Percentiles rank a stretch among this genome's conserved stretches.
Evolutionary conservation across 2,888 invertebrate species (phyloP).

Genomic region (Spialia ferax): DNA sequence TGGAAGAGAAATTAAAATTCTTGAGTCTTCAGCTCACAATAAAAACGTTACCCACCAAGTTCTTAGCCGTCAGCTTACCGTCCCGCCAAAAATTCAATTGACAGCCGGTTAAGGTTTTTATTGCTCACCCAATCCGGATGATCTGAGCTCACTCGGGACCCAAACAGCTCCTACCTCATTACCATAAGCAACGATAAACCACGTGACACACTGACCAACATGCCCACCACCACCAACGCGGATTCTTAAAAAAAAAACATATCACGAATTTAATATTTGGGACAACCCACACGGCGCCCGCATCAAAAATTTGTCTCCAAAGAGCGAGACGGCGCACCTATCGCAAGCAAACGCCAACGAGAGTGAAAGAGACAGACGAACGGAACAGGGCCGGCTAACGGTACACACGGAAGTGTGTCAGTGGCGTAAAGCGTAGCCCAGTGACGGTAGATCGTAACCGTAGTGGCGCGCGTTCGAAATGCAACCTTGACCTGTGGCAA

Average conservation of each 20-base stretch:
- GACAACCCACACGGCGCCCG: constrained; percentile 82
- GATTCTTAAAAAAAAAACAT: constrained; percentile 69
- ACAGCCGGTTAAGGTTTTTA: constrained; percentile 18
- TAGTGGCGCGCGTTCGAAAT: constrained; percentile 55
- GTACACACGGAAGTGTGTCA: constrained; percentile 86
- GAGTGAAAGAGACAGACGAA: constrained; percentile 80
- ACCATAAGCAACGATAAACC: constrained; percentile 47
- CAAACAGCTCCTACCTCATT: constrained; percentile 24
- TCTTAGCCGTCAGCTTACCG: neutral
- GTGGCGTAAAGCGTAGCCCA: constrained; percentile 74
- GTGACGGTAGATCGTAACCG: constrained; percentile 67
- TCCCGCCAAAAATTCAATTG: constrained; percentile 12
- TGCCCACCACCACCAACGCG: constrained; percentile 55
- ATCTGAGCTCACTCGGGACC: constrained; percentile 26
- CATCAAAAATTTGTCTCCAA: constrained; percentile 84
- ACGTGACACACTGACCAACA: constrained; percentile 71
- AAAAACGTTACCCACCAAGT: no score
- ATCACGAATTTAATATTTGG: constrained; percentile 83
- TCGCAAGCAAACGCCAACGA: constrained; percentile 62
- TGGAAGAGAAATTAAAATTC: no score
- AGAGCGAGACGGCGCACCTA: constrained; percentile 63
- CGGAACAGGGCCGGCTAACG: constrained; percentile 81
- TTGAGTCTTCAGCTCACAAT: no score
- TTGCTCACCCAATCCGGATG: constrained; percentile 16
- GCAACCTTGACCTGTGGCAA: constrained; percentile 72